Percentiles rank a stretch among this genome's conserved stretches.
Evolutionary conservation across 2,888 invertebrate genomes (phyloP).

Genomic region (Drosophila nr. medialis): DNA sequence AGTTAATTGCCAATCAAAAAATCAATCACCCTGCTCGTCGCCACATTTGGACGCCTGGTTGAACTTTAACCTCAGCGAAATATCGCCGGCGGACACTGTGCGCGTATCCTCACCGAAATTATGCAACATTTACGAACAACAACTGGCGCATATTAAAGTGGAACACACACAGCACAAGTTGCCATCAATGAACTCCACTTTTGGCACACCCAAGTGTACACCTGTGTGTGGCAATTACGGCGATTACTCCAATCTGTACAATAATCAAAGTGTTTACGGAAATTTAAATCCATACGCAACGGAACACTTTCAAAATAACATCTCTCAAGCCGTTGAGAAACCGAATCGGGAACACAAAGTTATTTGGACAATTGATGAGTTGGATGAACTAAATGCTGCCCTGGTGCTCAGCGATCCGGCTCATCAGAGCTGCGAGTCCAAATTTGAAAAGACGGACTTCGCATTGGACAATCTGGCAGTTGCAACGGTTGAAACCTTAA

Average conservation of each 20-base stretch:
- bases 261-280: slow-evolving; percentile 35
- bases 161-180: slow-evolving; percentile 58
- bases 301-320: slow-evolving; percentile 81
- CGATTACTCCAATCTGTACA: slow-evolving; percentile 63
- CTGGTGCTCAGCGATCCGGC: slow-evolving; percentile 39
- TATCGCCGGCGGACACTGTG: slow-evolving; percentile 34
- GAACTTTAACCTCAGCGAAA: slow-evolving; percentile 79
- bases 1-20: slow-evolving; percentile 85
- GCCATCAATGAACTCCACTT: slow-evolving; percentile 84
- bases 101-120: slow-evolving; percentile 67
- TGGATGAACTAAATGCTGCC: slow-evolving; percentile 75
- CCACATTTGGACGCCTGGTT: slow-evolving; percentile 85
- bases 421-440: neutral
- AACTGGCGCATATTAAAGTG: slow-evolving; percentile 35
- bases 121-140: slow-evolving; percentile 64
- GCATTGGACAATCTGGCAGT: slow-evolving; percentile 42
- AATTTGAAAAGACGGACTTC: slow-evolving; percentile 10
- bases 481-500: neutral
- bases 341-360: slow-evolving; percentile 84
- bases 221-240: slow-evolving; percentile 66
- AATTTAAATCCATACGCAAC: slow-evolving; percentile 67
- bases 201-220: slow-evolving; percentile 81
- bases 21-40: slow-evolving; percentile 85
- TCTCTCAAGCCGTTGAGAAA: slow-evolving; percentile 70
- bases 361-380: slow-evolving; percentile 84